Percentiles rank a stretch among this genome's conserved stretches.
Evolutionary conservation across 1,140 invertebrate species (phyloP).

Genomic region (Caenorhabditis tropicalis): DNA sequence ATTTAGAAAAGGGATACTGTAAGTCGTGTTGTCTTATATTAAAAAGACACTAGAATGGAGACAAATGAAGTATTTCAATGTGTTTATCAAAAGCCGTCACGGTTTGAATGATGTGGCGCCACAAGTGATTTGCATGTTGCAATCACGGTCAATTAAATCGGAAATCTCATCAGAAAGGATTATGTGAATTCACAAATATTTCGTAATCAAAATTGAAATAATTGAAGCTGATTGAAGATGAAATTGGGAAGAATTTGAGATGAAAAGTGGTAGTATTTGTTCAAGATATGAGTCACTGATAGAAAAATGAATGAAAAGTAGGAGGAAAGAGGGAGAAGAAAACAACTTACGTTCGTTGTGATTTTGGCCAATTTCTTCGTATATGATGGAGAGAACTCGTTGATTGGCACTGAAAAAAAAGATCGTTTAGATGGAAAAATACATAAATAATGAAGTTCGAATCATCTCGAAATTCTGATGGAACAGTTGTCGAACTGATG

Average conservation of each 20-base stretch:
- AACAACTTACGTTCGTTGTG: conserved; percentile 31
- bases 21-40: too few species aligned
- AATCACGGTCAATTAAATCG: conserved; percentile 32
- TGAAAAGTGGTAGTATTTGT: background rate
- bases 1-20: too few species aligned
- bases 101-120: background rate
- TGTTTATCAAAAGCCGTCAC: background rate
- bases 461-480: background rate
- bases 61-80: too few species aligned
- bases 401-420: conserved; percentile 16
- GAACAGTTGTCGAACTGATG: background rate
- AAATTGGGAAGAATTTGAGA: background rate
- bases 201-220: background rate
- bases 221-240: background rate
- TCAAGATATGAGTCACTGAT: conserved; percentile 11
- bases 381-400: background rate
- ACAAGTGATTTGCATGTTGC: conserved; percentile 38
- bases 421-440: background rate
- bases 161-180: conserved; percentile 1
- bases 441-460: background rate
- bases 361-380: conserved; percentile 8
- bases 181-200: background rate
- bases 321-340: background rate
- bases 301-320: background rate
- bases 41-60: too few species aligned